phyloP scores from a whole-genome alignment of 2,113 vertebrate genomes.

The Neodontobutis hainanensis region DNA sequence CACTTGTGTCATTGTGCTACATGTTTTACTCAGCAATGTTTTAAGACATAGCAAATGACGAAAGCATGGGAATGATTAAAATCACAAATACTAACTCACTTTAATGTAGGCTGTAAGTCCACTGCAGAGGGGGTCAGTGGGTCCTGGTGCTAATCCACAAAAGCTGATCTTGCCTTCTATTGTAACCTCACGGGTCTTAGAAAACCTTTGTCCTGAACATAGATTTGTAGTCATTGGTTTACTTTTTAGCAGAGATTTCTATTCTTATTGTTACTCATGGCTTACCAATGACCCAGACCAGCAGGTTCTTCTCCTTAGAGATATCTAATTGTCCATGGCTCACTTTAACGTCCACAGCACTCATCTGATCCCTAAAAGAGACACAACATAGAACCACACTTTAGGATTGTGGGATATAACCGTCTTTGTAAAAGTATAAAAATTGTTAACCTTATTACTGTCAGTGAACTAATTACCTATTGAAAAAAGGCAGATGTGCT shows the following conservation, averaged over 20 bases:
- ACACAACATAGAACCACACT: not conserved
- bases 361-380: slow-evolving; percentile 82
- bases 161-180: slow-evolving; percentile 86
- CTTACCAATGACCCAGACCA: slow-evolving; percentile 90
- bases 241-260: not conserved
- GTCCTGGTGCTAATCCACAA: slow-evolving; percentile 72
- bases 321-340: slow-evolving; percentile 89
- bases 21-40: not conserved
- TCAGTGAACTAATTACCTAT: slow-evolving; percentile 80
- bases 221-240: not conserved
- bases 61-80: not conserved
- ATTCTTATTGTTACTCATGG: not conserved
- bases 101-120: slow-evolving; percentile 89
- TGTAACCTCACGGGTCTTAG: slow-evolving; percentile 87
- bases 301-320: slow-evolving; percentile 87
- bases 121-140: slow-evolving; percentile 85
- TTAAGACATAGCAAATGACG: too few species aligned
- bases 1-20: too few species aligned
- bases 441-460: not conserved
- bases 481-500: slow-evolving; percentile 90
- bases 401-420: too few species aligned
- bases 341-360: slow-evolving; percentile 85
- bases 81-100: slow-evolving; percentile 70
- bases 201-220: slow-evolving; percentile 90
- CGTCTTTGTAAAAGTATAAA: not conserved